Base-by-base conservation (phyloP, 2,113 vertebrate species). In the Nettapus auritus region DNA sequence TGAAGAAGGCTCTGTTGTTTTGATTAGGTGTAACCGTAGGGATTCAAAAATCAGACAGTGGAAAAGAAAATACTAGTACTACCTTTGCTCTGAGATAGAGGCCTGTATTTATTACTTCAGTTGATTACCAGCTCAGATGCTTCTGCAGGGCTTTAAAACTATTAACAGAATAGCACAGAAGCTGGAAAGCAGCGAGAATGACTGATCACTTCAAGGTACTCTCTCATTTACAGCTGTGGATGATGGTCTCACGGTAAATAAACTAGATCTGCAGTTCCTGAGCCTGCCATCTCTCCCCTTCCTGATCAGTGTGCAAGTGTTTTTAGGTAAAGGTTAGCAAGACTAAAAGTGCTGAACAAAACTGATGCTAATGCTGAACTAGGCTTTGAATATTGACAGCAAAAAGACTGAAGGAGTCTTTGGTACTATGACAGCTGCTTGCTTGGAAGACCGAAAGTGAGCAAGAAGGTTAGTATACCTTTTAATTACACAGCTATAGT, bases 371-470 rank as follows among this genome's bases (percentile, higher is more conserved):
- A 48, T 46, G 29, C 16, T 85, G 33, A 66, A 50, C 16, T 36
- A 6, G 63, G 9, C 17, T 91, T 77, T 63, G 23, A 69, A 60
- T 69, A 68, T 1, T 46, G 23, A 20, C 40, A 70, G n/a, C 1
- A 26, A 89, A 88, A 83, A 81, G 50, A 48, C 36, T 59, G 34
- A 85, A 7, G 13, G 36, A 89, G 21, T 33, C 33, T 44, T 31
- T 89, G 17, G 13, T 70, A 31, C 42, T 55, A 16, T 34, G n/a
- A 73, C 75, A 97, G 52, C 55, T 91, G 67, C 34, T 87, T 91
- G 11, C n/a, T 38, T 83, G n/a, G 26, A 91, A 79, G n/a, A 66
- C 91, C 91, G 78, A 46, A 95, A 88, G 16, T 94, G 76, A 91
- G 38, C 63, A 95, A 89, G n/a, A 55, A 26, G 17, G 6, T 79